These are phyloP conservation scores for Homalodisca vitripennis DNA, from an alignment of 1,140 invertebrate genomes.

Conservation along the genomic window DNA sequence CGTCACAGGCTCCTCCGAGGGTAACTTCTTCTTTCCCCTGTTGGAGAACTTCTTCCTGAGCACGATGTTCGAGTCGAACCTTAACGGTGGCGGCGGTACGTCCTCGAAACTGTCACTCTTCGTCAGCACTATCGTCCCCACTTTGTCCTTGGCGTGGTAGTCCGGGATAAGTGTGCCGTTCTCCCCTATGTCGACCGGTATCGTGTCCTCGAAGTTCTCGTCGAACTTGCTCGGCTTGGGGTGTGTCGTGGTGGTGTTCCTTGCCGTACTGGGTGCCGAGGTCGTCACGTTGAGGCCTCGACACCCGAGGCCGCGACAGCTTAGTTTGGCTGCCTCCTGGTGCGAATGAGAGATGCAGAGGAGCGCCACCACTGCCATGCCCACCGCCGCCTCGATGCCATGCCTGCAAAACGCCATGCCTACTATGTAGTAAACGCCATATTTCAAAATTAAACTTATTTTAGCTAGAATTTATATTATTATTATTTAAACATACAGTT, in stretches of 20 bases:
- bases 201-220: constrained; percentile 39
- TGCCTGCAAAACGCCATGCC: neutral
- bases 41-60: neutral
- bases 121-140: constrained; percentile 23
- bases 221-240: constrained; percentile 41
- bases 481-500: too few relatives aligned
- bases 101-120: constrained; percentile 4
- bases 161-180: constrained; percentile 29
- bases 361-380: neutral
- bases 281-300: neutral
- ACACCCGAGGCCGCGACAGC: neutral
- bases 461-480: too few relatives aligned
- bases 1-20: neutral
- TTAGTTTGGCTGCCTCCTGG: neutral
- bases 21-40: neutral
- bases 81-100: too few relatives aligned
- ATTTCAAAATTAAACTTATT: too few relatives aligned
- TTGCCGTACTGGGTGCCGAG: neutral
- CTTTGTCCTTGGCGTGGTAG: constrained; percentile 18
- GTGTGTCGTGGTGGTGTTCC: neutral
- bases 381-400: neutral
- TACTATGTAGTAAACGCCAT: too few relatives aligned
- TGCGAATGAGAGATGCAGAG: neutral
- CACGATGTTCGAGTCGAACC: neutral
- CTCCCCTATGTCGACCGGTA: constrained; percentile 22